Evolutionary conservation across 2,113 vertebrate genomes (phyloP), one percentile per base, ranked within the genome.

Genomic region (Hystrix cristata): DNA sequence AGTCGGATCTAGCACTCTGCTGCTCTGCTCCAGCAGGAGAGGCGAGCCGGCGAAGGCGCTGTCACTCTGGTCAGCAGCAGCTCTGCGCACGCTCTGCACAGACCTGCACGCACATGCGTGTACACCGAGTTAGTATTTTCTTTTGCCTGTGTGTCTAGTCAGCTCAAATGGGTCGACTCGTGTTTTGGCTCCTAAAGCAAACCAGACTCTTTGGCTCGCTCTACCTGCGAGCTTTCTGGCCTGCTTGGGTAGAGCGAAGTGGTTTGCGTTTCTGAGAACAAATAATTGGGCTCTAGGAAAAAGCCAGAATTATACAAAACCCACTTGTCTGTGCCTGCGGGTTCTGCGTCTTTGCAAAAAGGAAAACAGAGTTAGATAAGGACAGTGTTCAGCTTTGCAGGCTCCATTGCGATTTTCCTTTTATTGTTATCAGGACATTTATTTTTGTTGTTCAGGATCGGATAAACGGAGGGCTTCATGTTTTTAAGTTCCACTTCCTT

Each of bases 241-340:
- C 84, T 96, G 85, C 64, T 90, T 64, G 80, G 34, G 59, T 88
- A 88, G 55, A 95, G 81, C 79, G 82, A 91, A 96, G 97, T 95
- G 97, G 96, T 94, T 97, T 98, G 76, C 95, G 86, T 98, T 98
- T 98, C 97, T 97, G 95, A 96, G 96, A 98, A 98, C 84, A 97
- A 97, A 93, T 97, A 97, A 97, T 96, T 95, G 87, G 90, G 87
- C 95, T 98, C 76, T 94, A 92, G 81, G 86, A 97, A 95, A 96
- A 88, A 90, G 92, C 96, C 91, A 86, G 62, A 38, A 65, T 95
- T 97, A 89, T 91, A 87, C 90, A 94, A 96, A 97, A 97, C 85
- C 87, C 85, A 57, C 83, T 94, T 65, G 38, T 93, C 91, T 97
- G 96, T 88, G 64, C 95, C 88, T 96, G 97, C 91, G 95, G 95